Evolutionary conservation across 1,140 invertebrate genomes (phyloP).

Genomic region (Anastatus disparis): DNA sequence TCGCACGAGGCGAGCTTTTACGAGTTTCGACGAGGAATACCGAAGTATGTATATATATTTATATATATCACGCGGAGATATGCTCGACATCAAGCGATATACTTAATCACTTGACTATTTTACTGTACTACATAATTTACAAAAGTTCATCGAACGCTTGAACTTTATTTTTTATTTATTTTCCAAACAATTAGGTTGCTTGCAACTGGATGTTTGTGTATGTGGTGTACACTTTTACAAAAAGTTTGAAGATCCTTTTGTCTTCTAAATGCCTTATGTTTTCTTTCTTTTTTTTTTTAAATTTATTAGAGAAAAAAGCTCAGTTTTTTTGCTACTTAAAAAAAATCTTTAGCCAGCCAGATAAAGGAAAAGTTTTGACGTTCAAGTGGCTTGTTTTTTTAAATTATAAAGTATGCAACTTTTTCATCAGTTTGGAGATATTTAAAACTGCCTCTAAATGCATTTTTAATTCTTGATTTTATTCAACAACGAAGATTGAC

Average conservation of each 20-base stretch:
- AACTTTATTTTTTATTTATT: too few relatives aligned
- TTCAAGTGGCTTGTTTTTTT: neutral
- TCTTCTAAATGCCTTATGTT: constrained; percentile 25
- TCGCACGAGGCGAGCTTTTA: constrained; percentile 17
- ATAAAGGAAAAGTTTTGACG: constrained; percentile 12
- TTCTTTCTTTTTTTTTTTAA: neutral
- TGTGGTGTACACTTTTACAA: constrained; percentile 3
- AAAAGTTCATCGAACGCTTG: constrained; percentile 19
- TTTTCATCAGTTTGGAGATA: neutral
- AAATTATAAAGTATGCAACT: neutral
- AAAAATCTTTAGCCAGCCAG: neutral
- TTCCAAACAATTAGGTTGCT: too few relatives aligned
- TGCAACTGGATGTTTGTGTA: neutral
- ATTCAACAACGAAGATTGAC: constrained; percentile 25
- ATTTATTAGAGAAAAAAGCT: constrained; percentile 28
- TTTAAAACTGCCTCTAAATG: constrained; percentile 28
- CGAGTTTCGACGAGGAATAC: constrained; percentile 33
- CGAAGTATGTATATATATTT: constrained; percentile 12
- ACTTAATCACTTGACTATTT: neutral
- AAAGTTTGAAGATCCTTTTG: constrained; percentile 8
- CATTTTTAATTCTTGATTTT: constrained; percentile 15
- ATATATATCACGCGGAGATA: constrained; percentile 13
- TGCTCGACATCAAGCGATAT: neutral
- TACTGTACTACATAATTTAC: neutral
- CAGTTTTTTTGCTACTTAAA: neutral